These are phyloP conservation scores for Mesorhabditis spiculigera DNA, from an alignment of 2,888 invertebrate species.

Conservation along the genomic window DNA sequence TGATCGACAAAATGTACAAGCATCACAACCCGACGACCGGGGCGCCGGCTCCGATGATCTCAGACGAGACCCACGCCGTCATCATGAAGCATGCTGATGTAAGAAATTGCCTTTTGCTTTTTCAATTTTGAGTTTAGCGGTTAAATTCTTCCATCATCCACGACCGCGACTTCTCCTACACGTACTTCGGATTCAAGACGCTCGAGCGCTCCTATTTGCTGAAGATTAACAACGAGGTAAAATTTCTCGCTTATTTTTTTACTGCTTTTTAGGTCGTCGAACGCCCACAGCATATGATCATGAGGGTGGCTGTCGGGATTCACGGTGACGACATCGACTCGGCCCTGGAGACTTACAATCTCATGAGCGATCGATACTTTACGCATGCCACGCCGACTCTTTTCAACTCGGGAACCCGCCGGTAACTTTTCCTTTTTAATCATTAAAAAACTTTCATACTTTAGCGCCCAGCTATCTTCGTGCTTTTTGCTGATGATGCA, in stretches of 20 bases:
- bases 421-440: conserved; percentile 13
- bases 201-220: conserved; percentile 89
- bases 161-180: conserved; percentile 91
- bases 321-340: conserved; percentile 87
- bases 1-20: conserved; percentile 79
- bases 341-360: conserved; percentile 91
- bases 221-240: conserved; percentile 77
- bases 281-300: conserved; percentile 95
- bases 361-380: conserved; percentile 88
- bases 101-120: conserved; percentile 22
- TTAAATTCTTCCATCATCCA: conserved; percentile 93
- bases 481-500: conserved; percentile 91
- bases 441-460: neutral
- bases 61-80: conserved; percentile 76
- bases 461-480: conserved; percentile 82
- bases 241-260: neutral
- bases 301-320: conserved; percentile 93
- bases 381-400: conserved; percentile 97
- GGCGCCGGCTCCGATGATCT: conserved; percentile 78
- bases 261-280: conserved; percentile 72
- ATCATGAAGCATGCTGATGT: conserved; percentile 80
- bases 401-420: conserved; percentile 85
- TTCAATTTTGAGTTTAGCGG: conserved; percentile 59
- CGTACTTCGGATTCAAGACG: conserved; percentile 99
- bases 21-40: conserved; percentile 73